Percentiles rank a stretch among this genome's conserved stretches.
phyloP scores from a whole-genome alignment of 2,797 vertebrate genomes.

The Amniataba percoides region DNA sequence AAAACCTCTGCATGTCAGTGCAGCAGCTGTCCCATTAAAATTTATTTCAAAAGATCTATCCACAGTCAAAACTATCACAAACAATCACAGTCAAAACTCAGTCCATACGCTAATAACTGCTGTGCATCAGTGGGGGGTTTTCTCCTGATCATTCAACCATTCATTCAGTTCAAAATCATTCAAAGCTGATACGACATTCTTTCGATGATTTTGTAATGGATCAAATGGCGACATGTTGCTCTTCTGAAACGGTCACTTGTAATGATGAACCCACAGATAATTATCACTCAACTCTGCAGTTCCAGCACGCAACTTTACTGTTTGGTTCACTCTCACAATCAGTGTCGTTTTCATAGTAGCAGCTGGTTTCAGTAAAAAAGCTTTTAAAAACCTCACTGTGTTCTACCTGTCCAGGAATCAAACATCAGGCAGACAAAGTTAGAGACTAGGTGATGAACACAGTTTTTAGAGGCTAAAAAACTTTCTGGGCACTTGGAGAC shows the following conservation, averaged over 20 bases:
- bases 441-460: not conserved
- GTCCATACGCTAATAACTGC: not conserved
- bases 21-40: slow-evolving; percentile 1
- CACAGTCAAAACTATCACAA: not conserved
- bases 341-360: not conserved
- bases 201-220: not conserved
- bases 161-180: not conserved
- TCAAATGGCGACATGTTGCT: too few relatives aligned
- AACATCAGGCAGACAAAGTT: not conserved
- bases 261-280: not conserved
- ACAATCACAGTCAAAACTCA: not conserved
- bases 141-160: not conserved
- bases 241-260: not conserved
- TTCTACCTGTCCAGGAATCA: too few relatives aligned
- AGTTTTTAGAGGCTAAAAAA: not conserved
- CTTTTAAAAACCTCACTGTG: not conserved
- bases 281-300: not conserved
- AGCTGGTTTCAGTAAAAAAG: not conserved
- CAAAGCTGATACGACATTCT: not conserved
- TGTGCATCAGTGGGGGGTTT: not conserved
- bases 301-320: not conserved
- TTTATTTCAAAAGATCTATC: not conserved
- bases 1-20: slow-evolving; percentile 11
- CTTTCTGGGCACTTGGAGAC: too few relatives aligned
- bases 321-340: not conserved